Base-by-base conservation (phyloP, 2,888 invertebrate species). In the Pterobdella sp. region DNA sequence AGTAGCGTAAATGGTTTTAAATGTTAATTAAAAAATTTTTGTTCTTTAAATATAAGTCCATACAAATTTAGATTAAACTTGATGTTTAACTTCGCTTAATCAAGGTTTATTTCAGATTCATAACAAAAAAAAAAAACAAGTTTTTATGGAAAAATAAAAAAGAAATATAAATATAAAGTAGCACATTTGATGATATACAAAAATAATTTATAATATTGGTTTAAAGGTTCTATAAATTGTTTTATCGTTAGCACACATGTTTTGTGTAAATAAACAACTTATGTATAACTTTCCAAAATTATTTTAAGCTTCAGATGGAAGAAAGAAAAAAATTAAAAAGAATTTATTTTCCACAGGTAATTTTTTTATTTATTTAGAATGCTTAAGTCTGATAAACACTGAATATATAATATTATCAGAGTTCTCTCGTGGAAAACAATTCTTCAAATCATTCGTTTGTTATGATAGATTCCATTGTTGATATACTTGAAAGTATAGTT, bases 401-500 rank as follows among this genome's bases (percentile, higher is more conserved):
- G 29, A n/a, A 42, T 36, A 4, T 7, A 31, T 14, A 29, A 14
- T 60, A 31, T 10, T 22, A 18, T 1, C 34, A 26, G 22, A 29
- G 34, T 34, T 67, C 2, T 60, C n/a, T 26, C n/a, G 29, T 72
- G 42, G 56, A 32, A 29, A 32, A 37, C 29, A 37, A 42, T 67
- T 31, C 37, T 1, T 49, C 1, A 1, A 73, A 70, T 22, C 18
- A 14, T 26, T 56, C 60, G 3, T 71, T 91, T 75, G 88, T 91
- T 0, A 86, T 87, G 76, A 91, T 91, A 0, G 87, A 88, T 75
- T 91, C 92, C 0, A 90, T 91, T 0, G 75, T 76, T 66, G 75
- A 76, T 10, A 97, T 98, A 85, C 86, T 99, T 64, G 88, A 89
- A 74, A 93, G 96, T 84, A 87, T 99, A 76, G 90, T 91, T 0